phyloP scores from a whole-genome alignment of 2,797 vertebrate species.

The Lepus oiostolus region DNA sequence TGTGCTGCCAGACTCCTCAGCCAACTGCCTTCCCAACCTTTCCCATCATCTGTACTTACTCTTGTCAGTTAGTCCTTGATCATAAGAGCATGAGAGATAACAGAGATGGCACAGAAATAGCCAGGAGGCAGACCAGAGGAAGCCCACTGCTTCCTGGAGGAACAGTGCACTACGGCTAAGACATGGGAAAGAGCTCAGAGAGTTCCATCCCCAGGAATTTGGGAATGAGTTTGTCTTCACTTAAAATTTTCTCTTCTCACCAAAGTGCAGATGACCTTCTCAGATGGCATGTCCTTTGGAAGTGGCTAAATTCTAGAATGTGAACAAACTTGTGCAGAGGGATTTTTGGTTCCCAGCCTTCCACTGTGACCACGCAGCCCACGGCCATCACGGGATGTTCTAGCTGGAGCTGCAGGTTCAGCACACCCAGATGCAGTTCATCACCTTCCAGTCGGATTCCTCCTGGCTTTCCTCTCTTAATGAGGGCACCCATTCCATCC shows the following conservation, averaged over 20 bases:
- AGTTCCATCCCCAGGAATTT: not conserved
- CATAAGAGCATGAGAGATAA: not conserved
- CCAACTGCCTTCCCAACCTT: not conserved
- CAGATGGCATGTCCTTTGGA: no score
- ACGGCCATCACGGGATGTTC: not conserved
- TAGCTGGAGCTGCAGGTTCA: not conserved
- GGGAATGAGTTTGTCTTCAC: not conserved
- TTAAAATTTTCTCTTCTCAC: not conserved
- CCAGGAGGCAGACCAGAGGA: not conserved
- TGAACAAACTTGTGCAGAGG: not conserved
- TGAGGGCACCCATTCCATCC: not conserved
- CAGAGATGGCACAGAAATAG: not conserved
- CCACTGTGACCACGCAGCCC: not conserved
- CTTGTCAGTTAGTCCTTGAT: not conserved
- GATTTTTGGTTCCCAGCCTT: not conserved
- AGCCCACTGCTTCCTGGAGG: rapidly evolving
- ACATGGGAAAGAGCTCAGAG: no score
- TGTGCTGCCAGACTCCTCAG: not conserved
- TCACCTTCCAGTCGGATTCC: not conserved
- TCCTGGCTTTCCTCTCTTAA: not conserved
- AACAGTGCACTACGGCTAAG: rapidly evolving
- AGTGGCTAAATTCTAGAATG: not conserved
- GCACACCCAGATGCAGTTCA: not conserved
- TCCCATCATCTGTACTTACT: not conserved
- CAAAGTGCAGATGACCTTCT: not conserved